phyloP scores from a whole-genome alignment of 2,888 invertebrate genomes.

The Onchidella celtica region DNA sequence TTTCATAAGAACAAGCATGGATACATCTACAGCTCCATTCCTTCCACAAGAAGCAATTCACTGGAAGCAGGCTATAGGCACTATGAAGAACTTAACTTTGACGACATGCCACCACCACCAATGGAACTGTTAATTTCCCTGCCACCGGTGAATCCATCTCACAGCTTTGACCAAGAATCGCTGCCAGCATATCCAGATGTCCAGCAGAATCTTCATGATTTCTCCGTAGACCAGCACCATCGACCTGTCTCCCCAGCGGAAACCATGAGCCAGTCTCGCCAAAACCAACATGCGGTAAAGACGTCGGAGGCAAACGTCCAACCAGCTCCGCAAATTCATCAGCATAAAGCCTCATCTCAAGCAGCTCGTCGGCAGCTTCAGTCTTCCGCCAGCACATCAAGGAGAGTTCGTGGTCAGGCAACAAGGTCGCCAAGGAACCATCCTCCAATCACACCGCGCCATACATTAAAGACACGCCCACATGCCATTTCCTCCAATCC shows the following conservation, averaged over 20 bases:
- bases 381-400: neutral
- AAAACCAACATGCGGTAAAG: neutral
- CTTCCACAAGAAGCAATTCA: neutral
- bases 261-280: too few relatives aligned
- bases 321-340: neutral
- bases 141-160: neutral
- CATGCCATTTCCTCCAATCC: neutral
- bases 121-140: neutral
- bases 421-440: neutral
- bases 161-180: neutral
- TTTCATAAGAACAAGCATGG: neutral
- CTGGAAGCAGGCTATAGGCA: neutral
- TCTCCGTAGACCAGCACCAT: neutral
- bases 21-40: conserved; percentile 10
- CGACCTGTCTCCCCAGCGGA: too few relatives aligned
- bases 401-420: neutral
- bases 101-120: conserved; percentile 27
- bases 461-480: neutral
- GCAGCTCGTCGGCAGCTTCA: neutral
- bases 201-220: neutral
- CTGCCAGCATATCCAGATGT: neutral
- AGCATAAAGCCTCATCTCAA: neutral
- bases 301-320: too few relatives aligned
- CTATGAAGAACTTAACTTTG: conserved; percentile 32
- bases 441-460: neutral